Evolutionary conservation across 2,113 vertebrate species (phyloP).

Genomic region (Peucedramus taeniatus): DNA sequence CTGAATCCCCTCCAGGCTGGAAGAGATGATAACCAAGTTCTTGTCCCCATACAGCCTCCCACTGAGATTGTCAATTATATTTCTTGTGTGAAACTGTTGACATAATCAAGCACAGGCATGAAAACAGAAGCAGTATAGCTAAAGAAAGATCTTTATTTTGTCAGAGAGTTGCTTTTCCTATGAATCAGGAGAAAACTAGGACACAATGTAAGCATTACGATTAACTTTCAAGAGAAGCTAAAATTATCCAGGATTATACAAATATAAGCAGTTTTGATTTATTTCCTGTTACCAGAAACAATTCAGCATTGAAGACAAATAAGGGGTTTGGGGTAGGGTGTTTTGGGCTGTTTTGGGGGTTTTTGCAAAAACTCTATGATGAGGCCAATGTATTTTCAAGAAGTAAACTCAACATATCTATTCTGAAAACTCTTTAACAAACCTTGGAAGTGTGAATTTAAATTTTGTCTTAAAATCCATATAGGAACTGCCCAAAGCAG

Average conservation of each 20-base stretch:
- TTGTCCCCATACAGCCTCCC: not conserved
- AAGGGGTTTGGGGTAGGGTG: not conserved
- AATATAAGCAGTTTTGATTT: not conserved
- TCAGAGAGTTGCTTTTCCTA: not conserved
- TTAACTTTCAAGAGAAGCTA: conserved; percentile 28
- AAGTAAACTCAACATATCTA: not conserved
- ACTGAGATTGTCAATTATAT: not conserved
- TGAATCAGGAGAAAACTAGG: conserved; percentile 27
- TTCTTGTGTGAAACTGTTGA: not conserved
- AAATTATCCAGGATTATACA: conserved; percentile 56
- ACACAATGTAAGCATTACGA: not conserved
- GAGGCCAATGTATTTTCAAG: not conserved
- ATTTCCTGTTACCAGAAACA: not conserved
- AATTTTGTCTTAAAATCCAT: not conserved
- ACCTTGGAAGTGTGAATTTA: not conserved
- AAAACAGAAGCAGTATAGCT: not conserved
- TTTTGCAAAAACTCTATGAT: not conserved
- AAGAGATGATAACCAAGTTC: not conserved
- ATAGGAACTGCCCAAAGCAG: not conserved
- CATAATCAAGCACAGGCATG: not conserved
- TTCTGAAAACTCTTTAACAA: not conserved
- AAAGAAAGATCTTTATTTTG: conserved; percentile 3
- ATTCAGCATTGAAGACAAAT: not conserved
- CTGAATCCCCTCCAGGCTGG: not conserved
- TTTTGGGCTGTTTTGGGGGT: not conserved